Evolutionary conservation across 1,140 invertebrate species (phyloP), one percentile per base, ranked within the genome.

Genomic region (Diorhabda elongata): DNA sequence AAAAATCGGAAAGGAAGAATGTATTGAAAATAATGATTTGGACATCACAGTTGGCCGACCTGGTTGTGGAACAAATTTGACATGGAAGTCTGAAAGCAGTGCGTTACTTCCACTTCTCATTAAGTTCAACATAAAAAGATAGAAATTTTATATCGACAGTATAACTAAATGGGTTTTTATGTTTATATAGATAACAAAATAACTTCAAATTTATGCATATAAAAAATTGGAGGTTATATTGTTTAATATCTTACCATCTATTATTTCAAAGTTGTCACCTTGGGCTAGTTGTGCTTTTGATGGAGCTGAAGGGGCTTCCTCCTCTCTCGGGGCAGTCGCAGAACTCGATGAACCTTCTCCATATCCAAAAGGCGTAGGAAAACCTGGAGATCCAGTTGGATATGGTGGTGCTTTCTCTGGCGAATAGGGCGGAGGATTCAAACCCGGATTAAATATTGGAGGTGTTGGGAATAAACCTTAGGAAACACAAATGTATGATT

Each of bases 271-370:
- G 6, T 11, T 42, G 26, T 60, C 58, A 9, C 26, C 2, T 42
- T 11, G 2, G 5, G 58, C 58, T 11, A 60, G 8, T 4, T 60
- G 2, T 42, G 58, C 58, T 60, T 60, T 60, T 42, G n/a, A 26
- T 6, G 58, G 58, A 11, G 58, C 58, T 2, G 58, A 60, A 9
- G 58, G 58, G 2, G 58, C 8, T 9, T 6, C 42, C 5, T 60
- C 11, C 7, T 60, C 58, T 26, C 11, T 26, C 11, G 58, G 58
- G 26, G 58, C 58, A 52, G 6, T 52, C n/a, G 47, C 47, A 2
- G 2, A 2, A 52, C 47, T 52, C 7, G 69, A 67, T 84, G 44
- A 82, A 78, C 3, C n/a, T 52, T n/a, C 47, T 60, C 58, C 58
- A 9, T 7, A 11, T 26, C 8, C 8, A 3, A 26, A 9, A 60